Evolutionary conservation across 1,140 invertebrate genomes (phyloP), one percentile per base, ranked within the genome.

Genomic region (Drosophila neocordata): DNA sequence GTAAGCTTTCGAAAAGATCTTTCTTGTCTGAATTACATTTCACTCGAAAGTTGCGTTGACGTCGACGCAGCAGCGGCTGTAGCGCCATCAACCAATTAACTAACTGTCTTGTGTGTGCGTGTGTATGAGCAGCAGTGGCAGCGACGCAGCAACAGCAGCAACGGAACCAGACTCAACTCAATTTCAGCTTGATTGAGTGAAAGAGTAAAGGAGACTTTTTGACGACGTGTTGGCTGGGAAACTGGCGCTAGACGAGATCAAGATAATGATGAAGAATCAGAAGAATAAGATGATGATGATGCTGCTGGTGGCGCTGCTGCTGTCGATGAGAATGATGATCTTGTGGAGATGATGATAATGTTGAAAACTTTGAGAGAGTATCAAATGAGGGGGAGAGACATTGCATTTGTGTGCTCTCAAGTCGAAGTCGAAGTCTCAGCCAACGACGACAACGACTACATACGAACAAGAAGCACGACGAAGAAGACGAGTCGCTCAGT

Each of bases 161-260:
- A 13, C 41, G 41, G 13, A 44, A 15, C 7, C 13, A 15, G 41
- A 64, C 52, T 56, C 35, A 44, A 62, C 24, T 37, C 27, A 56
- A 34, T 56, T 34, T 56, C 53, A 56, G 57, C 18, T 41, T 41
- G 57, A 38, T 34, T 61, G 67, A 69, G 67, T 34, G 37, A 58
- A 65, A 69, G 72, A 75, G 72, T 61, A 64, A 74, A 72, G 62
- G 66, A 65, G 67, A 58, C 48, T 67, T 65, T 65, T 65, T 70
- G 68, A 70, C 72, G 72, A 67, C 72, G 72, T 34, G 72, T 71
- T 74, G 72, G 72, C 72, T 74, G 72, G 72, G 63, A 70, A 70
- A 71, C 68, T 73, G 72, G 65, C 72, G 72, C 72, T 74, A 74
- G 71, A 68, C 72, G 37, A 74, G 63, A 73, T 73, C 68, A 44